phyloP scores from a whole-genome alignment of 2,113 vertebrate genomes.

The Seriola rivoliana region DNA sequence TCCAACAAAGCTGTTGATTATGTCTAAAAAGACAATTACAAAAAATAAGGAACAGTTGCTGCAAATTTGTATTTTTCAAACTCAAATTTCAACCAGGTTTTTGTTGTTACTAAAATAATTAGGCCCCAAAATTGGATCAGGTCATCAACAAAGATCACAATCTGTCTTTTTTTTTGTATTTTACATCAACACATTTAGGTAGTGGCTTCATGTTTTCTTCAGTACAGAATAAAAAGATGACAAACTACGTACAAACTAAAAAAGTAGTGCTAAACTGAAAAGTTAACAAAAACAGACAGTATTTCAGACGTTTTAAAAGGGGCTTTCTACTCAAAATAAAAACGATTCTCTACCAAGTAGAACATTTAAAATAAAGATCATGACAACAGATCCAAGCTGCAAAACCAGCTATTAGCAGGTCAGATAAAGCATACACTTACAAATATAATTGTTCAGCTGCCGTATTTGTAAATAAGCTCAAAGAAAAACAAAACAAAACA shows the following conservation, averaged over 20 bases:
- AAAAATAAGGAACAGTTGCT: not conserved
- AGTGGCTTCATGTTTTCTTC: not conserved
- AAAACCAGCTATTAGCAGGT: constrained; percentile 34
- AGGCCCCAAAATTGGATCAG: not conserved
- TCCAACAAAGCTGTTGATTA: not conserved
- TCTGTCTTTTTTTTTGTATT: not conserved
- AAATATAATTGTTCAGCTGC: constrained; percentile 68
- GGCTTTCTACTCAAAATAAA: not conserved
- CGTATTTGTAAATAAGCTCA: constrained; percentile 39
- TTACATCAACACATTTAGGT: not conserved
- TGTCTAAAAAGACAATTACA: not conserved
- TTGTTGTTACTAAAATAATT: not conserved
- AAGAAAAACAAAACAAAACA: constrained; percentile 10
- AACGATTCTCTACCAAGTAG: constrained; percentile 12
- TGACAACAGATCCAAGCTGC: constrained; percentile 25
- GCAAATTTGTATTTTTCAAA: not conserved
- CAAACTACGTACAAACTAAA: not conserved
- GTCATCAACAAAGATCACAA: constrained; percentile 6
- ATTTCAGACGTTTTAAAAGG: constrained; percentile 5
- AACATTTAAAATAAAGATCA: constrained; percentile 44
- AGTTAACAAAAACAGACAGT: not conserved
- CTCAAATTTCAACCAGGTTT: constrained; percentile 17
- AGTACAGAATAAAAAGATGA: not conserved
- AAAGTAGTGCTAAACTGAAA: not conserved
- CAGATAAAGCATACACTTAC: constrained; percentile 26